These are phyloP conservation scores for Hirtodrosophila trivittata DNA, from an alignment of 2,888 invertebrate genomes.

Conservation along the genomic window DNA sequence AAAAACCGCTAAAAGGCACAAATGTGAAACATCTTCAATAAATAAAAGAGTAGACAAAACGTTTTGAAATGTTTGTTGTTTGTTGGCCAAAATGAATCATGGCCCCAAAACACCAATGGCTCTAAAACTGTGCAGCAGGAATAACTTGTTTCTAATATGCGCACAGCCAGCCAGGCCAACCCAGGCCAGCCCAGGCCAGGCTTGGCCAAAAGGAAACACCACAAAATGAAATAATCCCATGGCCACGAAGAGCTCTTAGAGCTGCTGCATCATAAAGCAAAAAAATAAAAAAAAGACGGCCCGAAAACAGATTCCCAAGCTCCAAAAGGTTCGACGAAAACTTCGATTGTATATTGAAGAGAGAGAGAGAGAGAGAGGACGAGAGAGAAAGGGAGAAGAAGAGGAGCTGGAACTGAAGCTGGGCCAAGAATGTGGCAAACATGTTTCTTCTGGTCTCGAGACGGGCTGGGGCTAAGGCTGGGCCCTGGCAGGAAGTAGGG, in stretches of 20 bases:
- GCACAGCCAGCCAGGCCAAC: conserved; percentile 24
- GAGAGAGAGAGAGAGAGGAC: conserved; percentile 11
- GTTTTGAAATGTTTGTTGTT: conserved; percentile 18
- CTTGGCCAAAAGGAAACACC: conserved; percentile 74
- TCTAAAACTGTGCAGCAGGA: conserved; percentile 68
- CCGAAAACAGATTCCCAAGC: conserved; percentile 80
- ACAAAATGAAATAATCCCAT: conserved; percentile 81
- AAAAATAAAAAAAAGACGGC: conserved; percentile 35
- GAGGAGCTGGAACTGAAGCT: conserved; percentile 37
- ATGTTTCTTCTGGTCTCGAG: conserved; percentile 62
- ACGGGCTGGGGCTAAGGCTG: conserved; percentile 22
- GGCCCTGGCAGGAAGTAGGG: conserved; percentile 72
- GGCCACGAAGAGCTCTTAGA: conserved; percentile 57
- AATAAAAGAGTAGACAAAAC: conserved; percentile 7
- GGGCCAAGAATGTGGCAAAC: conserved; percentile 79
- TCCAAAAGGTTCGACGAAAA: conserved; percentile 77
- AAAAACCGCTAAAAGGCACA: conserved; percentile 48
- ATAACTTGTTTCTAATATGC: conserved; percentile 78
- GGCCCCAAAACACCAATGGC: conserved; percentile 51
- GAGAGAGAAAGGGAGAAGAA: conserved; percentile 24
- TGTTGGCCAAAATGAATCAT: conserved; percentile 67
- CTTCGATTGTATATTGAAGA: conserved; percentile 66
- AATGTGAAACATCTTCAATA: conserved; percentile 33
- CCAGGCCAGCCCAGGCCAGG: conserved; percentile 10
- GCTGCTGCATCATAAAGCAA: conserved; percentile 18